A percentile compares a stretch with the other conserved stretches of the same genome.
Evolutionary conservation across 2,797 vertebrate genomes (phyloP).

Genomic region (Vipera ursinii): DNA sequence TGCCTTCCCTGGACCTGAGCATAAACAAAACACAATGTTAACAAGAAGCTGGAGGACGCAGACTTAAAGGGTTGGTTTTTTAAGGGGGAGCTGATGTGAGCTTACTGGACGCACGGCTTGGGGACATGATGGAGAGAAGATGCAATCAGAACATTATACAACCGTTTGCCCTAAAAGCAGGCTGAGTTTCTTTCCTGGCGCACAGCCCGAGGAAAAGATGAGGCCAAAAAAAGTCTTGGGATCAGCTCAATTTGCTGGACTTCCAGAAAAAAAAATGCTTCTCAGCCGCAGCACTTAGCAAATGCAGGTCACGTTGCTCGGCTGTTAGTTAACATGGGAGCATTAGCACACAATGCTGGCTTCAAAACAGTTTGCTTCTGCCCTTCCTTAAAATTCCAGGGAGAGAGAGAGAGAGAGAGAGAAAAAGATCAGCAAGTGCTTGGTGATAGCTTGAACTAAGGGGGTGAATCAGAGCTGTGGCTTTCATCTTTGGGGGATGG

Average conservation of each 20-base stretch:
- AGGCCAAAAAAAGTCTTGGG: conserved; percentile 30
- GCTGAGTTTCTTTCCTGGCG: conserved; percentile 5
- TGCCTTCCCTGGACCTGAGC: conserved; percentile 16
- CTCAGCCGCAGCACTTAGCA: conserved; percentile 50
- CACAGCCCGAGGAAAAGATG: conserved; percentile 15
- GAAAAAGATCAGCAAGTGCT: conserved; percentile 57
- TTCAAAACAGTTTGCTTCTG: conserved; percentile 44
- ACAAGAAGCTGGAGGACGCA: neutral
- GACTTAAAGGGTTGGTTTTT: conserved; percentile 24
- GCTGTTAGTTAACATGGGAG: conserved; percentile 57
- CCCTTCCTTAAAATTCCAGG: conserved; percentile 30
- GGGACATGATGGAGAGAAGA: neutral
- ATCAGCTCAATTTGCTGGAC: conserved; percentile 13
- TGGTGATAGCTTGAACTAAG: conserved; percentile 22
- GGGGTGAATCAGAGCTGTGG: conserved; percentile 41
- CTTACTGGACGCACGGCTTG: neutral
- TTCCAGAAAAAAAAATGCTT: conserved; percentile 48
- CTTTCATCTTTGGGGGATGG: conserved; percentile 23
- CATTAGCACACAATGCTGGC: conserved; percentile 59
- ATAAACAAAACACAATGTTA: conserved; percentile 49
- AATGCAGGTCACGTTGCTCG: conserved; percentile 17
- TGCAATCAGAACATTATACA: too few species aligned
- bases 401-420: neutral
- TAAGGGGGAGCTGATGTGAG: conserved; percentile 13
- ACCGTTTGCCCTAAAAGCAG: neutral